Percentiles rank a stretch among this genome's conserved stretches.
phyloP scores from a whole-genome alignment of 2,888 invertebrate genomes.

The Drosophila monieri region DNA sequence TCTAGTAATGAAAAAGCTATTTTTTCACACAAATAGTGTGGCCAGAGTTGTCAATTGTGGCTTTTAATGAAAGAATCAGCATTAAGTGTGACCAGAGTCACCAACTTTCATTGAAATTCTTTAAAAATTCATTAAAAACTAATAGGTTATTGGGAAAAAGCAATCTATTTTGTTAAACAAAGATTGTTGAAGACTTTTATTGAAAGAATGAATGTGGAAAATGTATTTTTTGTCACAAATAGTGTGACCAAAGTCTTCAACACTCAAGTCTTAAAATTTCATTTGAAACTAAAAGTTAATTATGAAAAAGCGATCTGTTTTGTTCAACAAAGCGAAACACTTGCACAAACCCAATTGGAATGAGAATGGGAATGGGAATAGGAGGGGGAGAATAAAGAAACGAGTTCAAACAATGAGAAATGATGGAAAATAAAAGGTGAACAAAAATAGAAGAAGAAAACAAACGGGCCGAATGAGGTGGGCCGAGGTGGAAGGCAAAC shows the following conservation, averaged over 20 bases:
- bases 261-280: too few relatives aligned
- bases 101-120: too few relatives aligned
- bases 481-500: constrained; percentile 21
- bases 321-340: constrained; percentile 36
- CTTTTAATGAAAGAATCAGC: too few relatives aligned
- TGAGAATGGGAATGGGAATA: constrained; percentile 23
- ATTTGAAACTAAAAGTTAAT: constrained; percentile 15
- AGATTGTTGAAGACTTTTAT: too few relatives aligned
- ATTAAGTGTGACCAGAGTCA: too few relatives aligned
- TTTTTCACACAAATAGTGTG: too few relatives aligned
- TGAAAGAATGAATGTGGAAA: too few relatives aligned
- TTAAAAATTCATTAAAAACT: neutral
- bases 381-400: neutral
- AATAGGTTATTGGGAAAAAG: constrained; percentile 16
- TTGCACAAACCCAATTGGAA: constrained; percentile 50
- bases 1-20: too few relatives aligned
- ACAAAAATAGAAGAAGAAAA: too few relatives aligned
- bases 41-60: too few relatives aligned
- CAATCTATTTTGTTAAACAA: neutral
- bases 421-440: neutral
- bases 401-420: constrained; percentile 15
- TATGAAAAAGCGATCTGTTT: constrained; percentile 8
- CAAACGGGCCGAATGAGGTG: constrained; percentile 5
- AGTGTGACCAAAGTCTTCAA: too few relatives aligned
- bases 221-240: too few relatives aligned